These are phyloP conservation scores for Piscicola geometra DNA, from an alignment of 2,888 invertebrate genomes.

Conservation along the genomic window DNA sequence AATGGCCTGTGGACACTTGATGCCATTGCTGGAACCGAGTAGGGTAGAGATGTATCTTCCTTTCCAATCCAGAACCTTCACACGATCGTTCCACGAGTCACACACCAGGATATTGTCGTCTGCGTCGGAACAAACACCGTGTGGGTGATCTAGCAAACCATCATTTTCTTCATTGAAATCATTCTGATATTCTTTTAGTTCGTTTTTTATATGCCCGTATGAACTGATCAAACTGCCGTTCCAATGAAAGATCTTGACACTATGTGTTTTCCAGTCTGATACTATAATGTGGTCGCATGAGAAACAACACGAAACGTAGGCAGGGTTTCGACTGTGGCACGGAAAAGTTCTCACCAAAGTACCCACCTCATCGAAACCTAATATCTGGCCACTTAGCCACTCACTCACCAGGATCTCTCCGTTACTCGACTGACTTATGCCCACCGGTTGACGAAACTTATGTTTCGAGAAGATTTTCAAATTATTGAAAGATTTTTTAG, in stretches of 20 bases:
- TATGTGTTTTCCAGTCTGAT: constrained; percentile 44
- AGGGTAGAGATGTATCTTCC: constrained; percentile 39
- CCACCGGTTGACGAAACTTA: constrained; percentile 43
- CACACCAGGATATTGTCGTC: constrained; percentile 42
- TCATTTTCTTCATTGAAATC: constrained; percentile 30
- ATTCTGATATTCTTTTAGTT: constrained; percentile 28
- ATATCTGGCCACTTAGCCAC: constrained; percentile 43
- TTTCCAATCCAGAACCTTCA: constrained; percentile 40
- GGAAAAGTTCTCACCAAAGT: constrained; percentile 37
- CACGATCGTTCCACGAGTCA: constrained; percentile 44
- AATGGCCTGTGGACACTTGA: constrained; percentile 42
- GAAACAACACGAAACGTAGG: constrained; percentile 39
- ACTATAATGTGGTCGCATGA: constrained; percentile 39
- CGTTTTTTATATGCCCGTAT: constrained; percentile 37
- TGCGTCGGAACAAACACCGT: constrained; percentile 42
- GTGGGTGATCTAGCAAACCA: constrained; percentile 41
- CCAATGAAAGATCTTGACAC: constrained; percentile 39
- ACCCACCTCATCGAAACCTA: constrained; percentile 39
- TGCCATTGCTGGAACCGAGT: constrained; percentile 39
- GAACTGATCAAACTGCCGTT: constrained; percentile 36
- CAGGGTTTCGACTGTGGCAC: constrained; percentile 41
- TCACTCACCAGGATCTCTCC: constrained; percentile 43
- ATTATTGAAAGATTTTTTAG: constrained; percentile 34
- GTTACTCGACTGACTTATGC: constrained; percentile 35
- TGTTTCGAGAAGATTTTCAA: constrained; percentile 35